Evolutionary conservation across 2,888 invertebrate genomes (phyloP), one percentile per base, ranked within the genome.

Genomic region (Subacronicta megacephala): DNA sequence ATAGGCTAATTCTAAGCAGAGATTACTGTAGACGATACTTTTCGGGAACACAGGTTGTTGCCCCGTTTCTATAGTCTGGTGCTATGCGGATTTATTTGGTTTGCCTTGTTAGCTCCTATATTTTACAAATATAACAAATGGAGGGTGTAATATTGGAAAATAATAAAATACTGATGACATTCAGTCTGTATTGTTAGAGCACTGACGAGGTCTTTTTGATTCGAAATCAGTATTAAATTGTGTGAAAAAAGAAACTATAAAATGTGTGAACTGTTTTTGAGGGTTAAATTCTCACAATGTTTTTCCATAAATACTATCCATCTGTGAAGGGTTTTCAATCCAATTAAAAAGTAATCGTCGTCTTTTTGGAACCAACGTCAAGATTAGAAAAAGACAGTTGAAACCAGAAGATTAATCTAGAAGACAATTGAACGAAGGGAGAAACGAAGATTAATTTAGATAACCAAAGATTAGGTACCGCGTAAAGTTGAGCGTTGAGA

Each of bases 401-500:
- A 16, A 33, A 37, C 35, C n/a, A 35, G 41, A 5, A 31, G 16
- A 17, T 37, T 42, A 35, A 46, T 47, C 16, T 44, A 2, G 2
- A n/a, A 13, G 10, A 45, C 36, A 43, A 36, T 40, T 37, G 50
- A 35, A 38, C 7, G 15, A 40, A 18, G 9, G 10, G 42, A 36
- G 9, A 43, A 31, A 23, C 0, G 41, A 52, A 5, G n/a, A 47
- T 45, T 46, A 0, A 45, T 61, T 52, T 15, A 49, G 51, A 55
- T 51, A 47, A 29, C 13, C 4, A 44, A 13, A 31, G 45, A 20
- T 10, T 31, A n/a, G n/a, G n/a, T n/a, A 7, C 16, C 12, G 23
- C 15, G 18, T 1, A 23, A 42, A 7, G 3, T 29, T 47, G 26
- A 7, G 7, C n/a, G n/a, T n/a, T n/a, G n/a, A n/a, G n/a, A n/a